Percentiles rank a stretch among this genome's conserved stretches.
phyloP scores from a whole-genome alignment of 2,888 invertebrate genomes.

The Luffia ferchaultella region DNA sequence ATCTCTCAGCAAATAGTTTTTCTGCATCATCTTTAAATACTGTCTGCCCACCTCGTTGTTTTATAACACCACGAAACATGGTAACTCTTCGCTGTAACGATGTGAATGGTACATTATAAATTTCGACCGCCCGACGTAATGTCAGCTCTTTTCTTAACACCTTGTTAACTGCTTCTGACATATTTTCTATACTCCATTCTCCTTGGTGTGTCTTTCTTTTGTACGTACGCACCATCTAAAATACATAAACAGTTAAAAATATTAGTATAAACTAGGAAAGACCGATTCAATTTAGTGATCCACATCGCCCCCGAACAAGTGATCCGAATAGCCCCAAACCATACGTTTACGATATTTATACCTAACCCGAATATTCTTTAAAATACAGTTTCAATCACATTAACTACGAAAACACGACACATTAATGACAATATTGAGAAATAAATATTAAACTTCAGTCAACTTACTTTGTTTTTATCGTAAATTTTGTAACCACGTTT shows the following conservation, averaged over 20 bases:
- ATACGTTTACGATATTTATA: not conserved
- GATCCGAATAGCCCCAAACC: not conserved
- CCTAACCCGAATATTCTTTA: not conserved
- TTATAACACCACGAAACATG: constrained; percentile 9
- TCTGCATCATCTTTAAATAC: constrained; percentile 8
- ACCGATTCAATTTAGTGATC: not conserved
- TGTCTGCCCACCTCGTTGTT: constrained; percentile 8
- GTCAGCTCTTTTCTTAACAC: not conserved
- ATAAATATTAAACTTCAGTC: constrained; percentile 8
- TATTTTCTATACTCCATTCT: constrained; percentile 9
- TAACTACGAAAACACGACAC: too few relatives aligned
- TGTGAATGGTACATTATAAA: constrained; percentile 9
- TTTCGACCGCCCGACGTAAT: constrained; percentile 9
- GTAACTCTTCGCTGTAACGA: constrained; percentile 9
- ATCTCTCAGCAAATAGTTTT: constrained; percentile 6
- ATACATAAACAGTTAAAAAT: constrained; percentile 2
- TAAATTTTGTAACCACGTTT: constrained; percentile 4
- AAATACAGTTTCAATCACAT: too few relatives aligned
- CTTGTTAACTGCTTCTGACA: not conserved
- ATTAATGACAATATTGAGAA: too few relatives aligned
- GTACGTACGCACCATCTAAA: constrained; percentile 10
- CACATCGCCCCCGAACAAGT: not conserved
- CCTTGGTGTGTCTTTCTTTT: constrained; percentile 10
- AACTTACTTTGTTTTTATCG: constrained; percentile 9
- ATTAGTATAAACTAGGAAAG: not conserved